Base-by-base conservation (phyloP, 2,888 invertebrate species). In the Drosophila monieri region DNA sequence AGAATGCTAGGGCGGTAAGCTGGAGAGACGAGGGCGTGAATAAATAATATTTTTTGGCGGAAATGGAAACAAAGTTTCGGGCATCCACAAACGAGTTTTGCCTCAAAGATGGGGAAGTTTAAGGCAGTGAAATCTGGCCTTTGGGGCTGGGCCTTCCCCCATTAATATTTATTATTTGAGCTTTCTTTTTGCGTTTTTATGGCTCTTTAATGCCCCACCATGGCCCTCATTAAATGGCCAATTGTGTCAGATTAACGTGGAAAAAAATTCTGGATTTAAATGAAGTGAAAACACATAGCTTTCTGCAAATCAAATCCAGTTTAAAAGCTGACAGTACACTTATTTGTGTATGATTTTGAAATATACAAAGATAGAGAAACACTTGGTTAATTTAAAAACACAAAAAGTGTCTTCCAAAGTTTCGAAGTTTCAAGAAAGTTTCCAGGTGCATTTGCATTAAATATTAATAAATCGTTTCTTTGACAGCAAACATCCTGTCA, bases 121-220 rank as follows among this genome's bases (percentile, higher is more conserved):
- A 14, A 14, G 23, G 12, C 21, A 12, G 27, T n/a, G 35, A 62
- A 80, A 57, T 61, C 41, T 23, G 43, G 54, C 54, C 43, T n/a
- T n/a, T 6, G 64, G 21, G 64, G 18, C 46, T 9, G 46, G 30
- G 54, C 32, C 32, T 10, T 41, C 56, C 15, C 64, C 61, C 79
- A 81, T 88, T 81, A 86, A 86, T 81, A 86, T 83, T 80, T 86
- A 84, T 86, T 78, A 80, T 77, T 65, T 52, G 8, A n/a, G 41
- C 48, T 27, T 61, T 43, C 25, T 55, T 46, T 18, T 61, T 43
- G 64, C 53, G 62, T 48, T 72, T 80, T 85, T 67, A 79, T 65
- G 75, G 74, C 76, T 69, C 71, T 85, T 80, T 83, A 85, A 85
- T 79, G 76, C 74, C 35, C 67, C 61, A 23, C 56, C 48, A 47